Conservation (phyloP, 2,797 vertebrate species). For the Onychomys leucogaster region DNA sequence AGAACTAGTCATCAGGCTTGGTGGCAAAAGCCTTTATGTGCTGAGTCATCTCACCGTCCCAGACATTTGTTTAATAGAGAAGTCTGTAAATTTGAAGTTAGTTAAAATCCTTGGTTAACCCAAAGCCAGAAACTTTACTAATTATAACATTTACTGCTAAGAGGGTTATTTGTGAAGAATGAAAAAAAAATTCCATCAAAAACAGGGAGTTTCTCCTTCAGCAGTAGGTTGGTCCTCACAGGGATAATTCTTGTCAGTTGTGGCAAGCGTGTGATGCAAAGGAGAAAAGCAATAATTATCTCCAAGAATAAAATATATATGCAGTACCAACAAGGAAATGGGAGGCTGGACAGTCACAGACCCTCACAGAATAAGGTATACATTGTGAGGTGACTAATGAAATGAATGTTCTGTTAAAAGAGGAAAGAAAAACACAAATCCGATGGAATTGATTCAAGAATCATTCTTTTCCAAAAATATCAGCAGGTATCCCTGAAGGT, state of each 20-base stretch:
- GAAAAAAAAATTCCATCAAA: constrained; percentile 46
- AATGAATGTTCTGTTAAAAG: background rate
- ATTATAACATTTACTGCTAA: constrained; percentile 45
- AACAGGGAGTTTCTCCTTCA: constrained; percentile 56
- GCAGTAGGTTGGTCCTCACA: background rate
- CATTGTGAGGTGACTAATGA: background rate
- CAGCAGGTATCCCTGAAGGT: constrained; percentile 59
- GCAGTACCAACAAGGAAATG: background rate
- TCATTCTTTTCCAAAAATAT: constrained; percentile 40
- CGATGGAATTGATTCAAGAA: constrained; percentile 34
- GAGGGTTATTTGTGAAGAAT: constrained; percentile 5
- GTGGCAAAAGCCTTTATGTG: background rate
- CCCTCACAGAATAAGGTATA: constrained; percentile 19
- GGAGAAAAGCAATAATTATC: background rate
- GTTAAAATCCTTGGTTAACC: background rate
- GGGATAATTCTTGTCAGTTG: background rate
- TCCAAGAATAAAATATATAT: background rate
- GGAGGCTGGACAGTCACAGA: constrained; percentile 3
- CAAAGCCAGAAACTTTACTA: constrained; percentile 38
- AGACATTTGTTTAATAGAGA: constrained; percentile 7
- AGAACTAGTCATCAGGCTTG: background rate
- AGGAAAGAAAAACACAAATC: constrained; percentile 42
- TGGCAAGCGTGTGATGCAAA: background rate
- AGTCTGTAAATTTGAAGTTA: background rate
- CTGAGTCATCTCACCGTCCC: background rate